Evolutionary conservation across 2,797 vertebrate genomes (phyloP).

Genomic region (Tadarida brasiliensis): DNA sequence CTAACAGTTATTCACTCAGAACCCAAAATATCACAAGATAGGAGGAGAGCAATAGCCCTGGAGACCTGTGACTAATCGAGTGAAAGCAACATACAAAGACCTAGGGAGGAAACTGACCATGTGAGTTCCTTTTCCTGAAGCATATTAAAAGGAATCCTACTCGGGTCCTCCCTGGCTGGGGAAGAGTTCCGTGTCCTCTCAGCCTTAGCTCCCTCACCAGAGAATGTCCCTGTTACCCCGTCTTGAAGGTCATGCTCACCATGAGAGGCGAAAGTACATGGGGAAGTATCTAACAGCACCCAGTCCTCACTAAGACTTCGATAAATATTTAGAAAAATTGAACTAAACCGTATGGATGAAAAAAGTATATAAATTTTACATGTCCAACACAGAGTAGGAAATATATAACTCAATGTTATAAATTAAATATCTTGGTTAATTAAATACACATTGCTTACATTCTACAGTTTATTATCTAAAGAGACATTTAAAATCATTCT

Average conservation of each 20-base stretch:
- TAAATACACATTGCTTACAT: background rate
- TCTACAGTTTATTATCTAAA: conserved; percentile 5
- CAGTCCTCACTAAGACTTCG: background rate
- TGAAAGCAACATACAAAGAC: background rate
- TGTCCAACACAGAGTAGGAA: background rate
- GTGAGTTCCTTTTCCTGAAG: background rate
- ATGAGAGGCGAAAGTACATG: background rate
- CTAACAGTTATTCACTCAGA: background rate
- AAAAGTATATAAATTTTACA: conserved; percentile 32
- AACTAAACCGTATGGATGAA: background rate
- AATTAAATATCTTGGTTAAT: conserved; percentile 37
- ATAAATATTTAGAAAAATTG: background rate
- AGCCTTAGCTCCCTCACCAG: background rate
- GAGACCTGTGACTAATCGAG: background rate
- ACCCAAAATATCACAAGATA: background rate
- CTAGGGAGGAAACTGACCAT: background rate
- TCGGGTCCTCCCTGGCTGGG: background rate
- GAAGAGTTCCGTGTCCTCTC: background rate
- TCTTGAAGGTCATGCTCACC: background rate
- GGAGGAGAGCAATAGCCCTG: background rate
- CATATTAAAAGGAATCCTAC: background rate
- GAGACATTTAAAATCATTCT: conserved; percentile 24
- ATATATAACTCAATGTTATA: background rate
- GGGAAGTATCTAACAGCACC: background rate
- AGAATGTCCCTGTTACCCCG: too few relatives aligned